Conservation (phyloP, 2,797 vertebrate genomes). For the Tokudaia muenninki region DNA sequence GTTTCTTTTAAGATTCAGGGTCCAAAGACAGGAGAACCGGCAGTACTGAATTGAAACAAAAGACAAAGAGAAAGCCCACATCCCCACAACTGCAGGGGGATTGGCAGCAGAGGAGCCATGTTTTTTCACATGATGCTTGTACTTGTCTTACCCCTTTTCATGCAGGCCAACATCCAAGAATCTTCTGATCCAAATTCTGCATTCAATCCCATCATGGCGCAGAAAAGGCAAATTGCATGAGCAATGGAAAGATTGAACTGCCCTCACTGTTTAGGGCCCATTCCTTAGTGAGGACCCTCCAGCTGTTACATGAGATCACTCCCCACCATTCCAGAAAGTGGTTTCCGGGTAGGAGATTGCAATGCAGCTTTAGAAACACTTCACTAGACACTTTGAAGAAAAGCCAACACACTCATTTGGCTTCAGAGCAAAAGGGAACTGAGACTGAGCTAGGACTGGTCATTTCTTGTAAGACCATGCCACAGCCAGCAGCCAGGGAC, state of each 20-base stretch:
- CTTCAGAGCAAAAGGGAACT: slow-evolving; percentile 47
- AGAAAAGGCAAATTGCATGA: slow-evolving; percentile 56
- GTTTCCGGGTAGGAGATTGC: slow-evolving; percentile 60
- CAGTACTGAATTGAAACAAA: slow-evolving; percentile 25
- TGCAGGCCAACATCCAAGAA: not conserved
- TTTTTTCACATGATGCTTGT: not conserved
- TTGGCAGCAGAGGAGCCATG: not conserved
- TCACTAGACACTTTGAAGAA: slow-evolving; percentile 78
- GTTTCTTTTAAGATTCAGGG: slow-evolving; percentile 48
- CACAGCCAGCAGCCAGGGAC: not conserved
- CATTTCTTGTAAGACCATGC: slow-evolving; percentile 33
- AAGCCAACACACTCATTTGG: slow-evolving; percentile 70
- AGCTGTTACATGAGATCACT: slow-evolving; percentile 79
- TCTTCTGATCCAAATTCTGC: not conserved
- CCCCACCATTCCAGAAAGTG: slow-evolving; percentile 62
- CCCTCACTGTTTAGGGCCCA: slow-evolving; percentile 43
- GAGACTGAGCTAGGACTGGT: slow-evolving; percentile 9
- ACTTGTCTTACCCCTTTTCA: slow-evolving; percentile 15
- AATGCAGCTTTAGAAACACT: slow-evolving; percentile 75
- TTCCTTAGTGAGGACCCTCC: slow-evolving; percentile 67
- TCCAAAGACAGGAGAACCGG: not conserved
- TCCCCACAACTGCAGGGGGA: not conserved
- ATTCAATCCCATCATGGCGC: slow-evolving; percentile 46
- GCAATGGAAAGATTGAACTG: slow-evolving; percentile 40
- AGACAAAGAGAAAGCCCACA: not conserved